Percentiles rank a stretch among this genome's conserved stretches.
phyloP scores from a whole-genome alignment of 2,888 invertebrate genomes.

The Drosophila maculinotata region DNA sequence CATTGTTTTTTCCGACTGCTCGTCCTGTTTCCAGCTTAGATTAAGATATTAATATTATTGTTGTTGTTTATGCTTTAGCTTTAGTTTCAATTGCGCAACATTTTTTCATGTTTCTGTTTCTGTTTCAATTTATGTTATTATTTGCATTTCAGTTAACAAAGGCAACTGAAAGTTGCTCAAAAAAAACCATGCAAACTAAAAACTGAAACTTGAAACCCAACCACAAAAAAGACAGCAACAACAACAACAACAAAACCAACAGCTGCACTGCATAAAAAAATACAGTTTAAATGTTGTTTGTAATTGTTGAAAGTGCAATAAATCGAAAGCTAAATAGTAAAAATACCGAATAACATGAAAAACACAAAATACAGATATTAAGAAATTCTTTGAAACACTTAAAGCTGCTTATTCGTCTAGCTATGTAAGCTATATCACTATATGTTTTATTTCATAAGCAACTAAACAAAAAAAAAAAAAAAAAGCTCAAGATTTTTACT shows the following conservation, averaged over 20 bases:
- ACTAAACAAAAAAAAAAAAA: background rate
- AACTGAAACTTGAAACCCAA: conserved; percentile 9
- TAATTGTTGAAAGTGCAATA: conserved; percentile 51
- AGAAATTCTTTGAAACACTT: conserved; percentile 16
- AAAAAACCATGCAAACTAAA: conserved; percentile 23
- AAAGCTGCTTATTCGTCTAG: conserved; percentile 61
- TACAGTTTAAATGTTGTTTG: conserved; percentile 23
- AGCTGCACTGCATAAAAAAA: conserved; percentile 5
- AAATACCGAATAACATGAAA: conserved; percentile 7
- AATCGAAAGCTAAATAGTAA: conserved; percentile 20
- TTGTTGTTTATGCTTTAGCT: conserved; percentile 44
- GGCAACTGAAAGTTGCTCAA: conserved; percentile 49
- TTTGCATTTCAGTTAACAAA: conserved; percentile 52
- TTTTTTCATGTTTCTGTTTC: conserved; percentile 26
- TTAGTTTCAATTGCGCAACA: conserved; percentile 28
- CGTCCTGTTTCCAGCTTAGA: conserved; percentile 42
- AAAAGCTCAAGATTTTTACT: conserved; percentile 35
- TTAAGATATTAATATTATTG: conserved; percentile 41
- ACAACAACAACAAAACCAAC: conserved; percentile 10
- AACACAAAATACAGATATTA: conserved; percentile 19
- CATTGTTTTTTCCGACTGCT: conserved; percentile 29
- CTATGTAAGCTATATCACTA: conserved; percentile 50
- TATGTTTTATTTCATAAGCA: conserved; percentile 32
- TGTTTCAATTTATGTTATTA: conserved; percentile 35
- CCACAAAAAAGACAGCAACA: conserved; percentile 7